Evolutionary conservation across 23 tunicate genomes (phyloP), one percentile per base, ranked within the genome.

Genomic region (Pegea sp.): DNA sequence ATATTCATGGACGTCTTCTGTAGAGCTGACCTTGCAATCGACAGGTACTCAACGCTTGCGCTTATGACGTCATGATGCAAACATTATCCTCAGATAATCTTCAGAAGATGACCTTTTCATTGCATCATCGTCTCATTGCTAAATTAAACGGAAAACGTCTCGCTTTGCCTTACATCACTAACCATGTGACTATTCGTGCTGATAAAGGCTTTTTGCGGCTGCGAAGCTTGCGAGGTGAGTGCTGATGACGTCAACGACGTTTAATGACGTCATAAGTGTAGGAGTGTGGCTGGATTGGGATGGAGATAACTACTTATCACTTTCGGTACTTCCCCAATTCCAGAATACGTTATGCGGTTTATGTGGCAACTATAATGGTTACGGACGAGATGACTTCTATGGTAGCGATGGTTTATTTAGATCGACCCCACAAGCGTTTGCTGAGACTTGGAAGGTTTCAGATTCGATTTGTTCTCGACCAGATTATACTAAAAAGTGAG

Each of bases 331-430:
- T 28, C 24, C 59, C 24, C 26, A 5, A 7, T 68, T 61, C 44
- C 49, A 56, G 22, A 64, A 60, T 22, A 48, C 28, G 1, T 51
- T 75, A 29, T 75, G 88, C 52, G 96, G 96, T 26, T 44, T 87
- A 22, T 87, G 96, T 54, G 96, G 96, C 1, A 87, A 87, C 48
- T 87, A 56, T 42, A 87, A 87, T 65, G 96, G 89, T 16, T 75
- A 69, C 26, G 29, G 64, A 2, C 54, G 78, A 8, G 96, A 87
- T 57, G 88, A 87, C 48, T 76, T 76, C 49, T 69, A 69, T 34
- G 96, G 88, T 6, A 60, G 89, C 3, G 88, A 87, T 56, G 89
- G 78, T 7, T 11, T 20, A 16, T 87, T 84, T 42, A 73, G 74
- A 52, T 51, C 62, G 42, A 67, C 67, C 19, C 63, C 59, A 43